A percentile compares a stretch with the other conserved stretches of the same genome.
Evolutionary conservation across 1,140 invertebrate genomes (phyloP).

Genomic region (Trachelipus rathkii): DNA sequence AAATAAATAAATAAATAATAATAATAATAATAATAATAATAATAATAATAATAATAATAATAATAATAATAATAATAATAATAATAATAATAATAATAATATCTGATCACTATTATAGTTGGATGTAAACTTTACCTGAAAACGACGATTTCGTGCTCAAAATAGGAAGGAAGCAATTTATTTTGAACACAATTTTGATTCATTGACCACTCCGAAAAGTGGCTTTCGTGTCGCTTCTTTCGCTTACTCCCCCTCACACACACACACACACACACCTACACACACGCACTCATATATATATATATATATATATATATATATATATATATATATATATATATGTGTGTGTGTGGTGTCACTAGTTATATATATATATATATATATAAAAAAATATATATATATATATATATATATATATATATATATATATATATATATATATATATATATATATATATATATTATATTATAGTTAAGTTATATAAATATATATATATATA

Average conservation of each 20-base stretch:
- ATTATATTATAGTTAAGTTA: no score
- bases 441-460: background rate
- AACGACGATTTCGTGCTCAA: background rate
- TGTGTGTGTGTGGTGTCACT: no score
- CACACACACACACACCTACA: no score
- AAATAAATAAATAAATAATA: no score
- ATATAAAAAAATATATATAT: background rate
- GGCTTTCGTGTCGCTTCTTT: background rate
- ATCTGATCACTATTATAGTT: background rate
- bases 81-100: background rate
- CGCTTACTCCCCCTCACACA: no score
- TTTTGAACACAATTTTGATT: slow-evolving; percentile 4
- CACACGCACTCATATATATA: no score
- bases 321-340: no score
- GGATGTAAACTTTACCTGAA: background rate
- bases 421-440: background rate
- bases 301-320: no score
- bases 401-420: background rate
- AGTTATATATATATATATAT: background rate
- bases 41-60: background rate
- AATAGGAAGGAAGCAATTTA: slow-evolving; percentile 13
- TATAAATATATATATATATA: background rate
- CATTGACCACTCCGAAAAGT: background rate
- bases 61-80: background rate
- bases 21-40: background rate